Evolutionary conservation across 2,113 vertebrate species (phyloP).

Genomic region (Natator depressus): DNA sequence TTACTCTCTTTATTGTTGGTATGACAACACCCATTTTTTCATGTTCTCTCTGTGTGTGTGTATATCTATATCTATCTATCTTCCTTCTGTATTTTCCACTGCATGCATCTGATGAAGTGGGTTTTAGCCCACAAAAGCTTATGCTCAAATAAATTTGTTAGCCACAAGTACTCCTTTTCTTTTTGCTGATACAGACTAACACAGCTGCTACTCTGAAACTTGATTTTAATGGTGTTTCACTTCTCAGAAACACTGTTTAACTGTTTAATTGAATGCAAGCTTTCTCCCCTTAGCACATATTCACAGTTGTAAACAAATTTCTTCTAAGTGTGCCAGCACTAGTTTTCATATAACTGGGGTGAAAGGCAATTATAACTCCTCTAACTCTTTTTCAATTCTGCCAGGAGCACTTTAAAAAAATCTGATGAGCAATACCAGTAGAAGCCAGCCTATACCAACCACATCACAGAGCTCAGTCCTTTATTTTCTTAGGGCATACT

Average conservation of each 20-base stretch:
- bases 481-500: background rate
- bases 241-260: background rate
- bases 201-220: background rate
- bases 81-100: too few species aligned
- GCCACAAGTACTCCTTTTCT: too few species aligned
- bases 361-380: background rate
- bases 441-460: background rate
- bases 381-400: background rate
- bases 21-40: too few species aligned
- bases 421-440: background rate
- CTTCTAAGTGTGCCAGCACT: background rate
- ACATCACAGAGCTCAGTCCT: background rate
- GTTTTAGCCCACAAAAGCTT: too few species aligned
- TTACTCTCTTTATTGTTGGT: too few species aligned
- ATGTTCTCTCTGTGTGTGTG: too few species aligned
- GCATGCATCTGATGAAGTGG: too few species aligned
- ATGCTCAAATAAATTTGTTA: too few species aligned
- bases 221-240: background rate
- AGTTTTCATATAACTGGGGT: background rate
- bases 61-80: too few species aligned
- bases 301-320: background rate
- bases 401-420: background rate
- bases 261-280: background rate
- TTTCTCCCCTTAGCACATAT: background rate
- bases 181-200: too few species aligned